A percentile compares a stretch with the other conserved stretches of the same genome.
Conservation (phyloP, 1,140 invertebrate species). For the Megalopta genalis region DNA sequence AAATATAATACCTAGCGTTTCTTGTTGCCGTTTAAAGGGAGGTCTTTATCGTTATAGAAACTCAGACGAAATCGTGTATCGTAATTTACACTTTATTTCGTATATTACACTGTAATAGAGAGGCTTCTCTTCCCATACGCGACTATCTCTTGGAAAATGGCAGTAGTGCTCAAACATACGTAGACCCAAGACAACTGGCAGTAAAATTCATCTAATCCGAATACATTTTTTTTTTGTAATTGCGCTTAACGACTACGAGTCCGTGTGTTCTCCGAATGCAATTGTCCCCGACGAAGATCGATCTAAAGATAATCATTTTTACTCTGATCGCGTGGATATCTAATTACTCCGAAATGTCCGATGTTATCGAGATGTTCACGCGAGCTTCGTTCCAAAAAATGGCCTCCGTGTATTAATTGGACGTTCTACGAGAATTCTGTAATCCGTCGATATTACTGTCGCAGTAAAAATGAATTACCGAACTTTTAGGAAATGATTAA, state of each 20-base stretch:
- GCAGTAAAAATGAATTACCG: not conserved
- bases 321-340: not conserved
- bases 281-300: slow-evolving; percentile 5
- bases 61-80: slow-evolving; percentile 12
- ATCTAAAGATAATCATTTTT: not conserved
- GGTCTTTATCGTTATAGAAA: slow-evolving; percentile 32
- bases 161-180: slow-evolving; percentile 74
- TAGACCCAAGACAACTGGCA: slow-evolving; percentile 73
- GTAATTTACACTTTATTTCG: slow-evolving; percentile 69
- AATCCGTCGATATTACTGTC: not conserved
- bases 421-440: not conserved
- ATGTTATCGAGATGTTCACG: not conserved
- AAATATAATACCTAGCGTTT: not conserved
- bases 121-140: slow-evolving; percentile 61
- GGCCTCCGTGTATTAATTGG: not conserved
- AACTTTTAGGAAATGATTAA: not conserved
- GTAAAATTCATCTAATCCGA: slow-evolving; percentile 69
- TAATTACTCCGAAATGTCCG: not conserved
- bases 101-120: slow-evolving; percentile 72
- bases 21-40: not conserved
- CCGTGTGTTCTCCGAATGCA: slow-evolving; percentile 19
- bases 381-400: not conserved
- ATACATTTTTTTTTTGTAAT: slow-evolving; percentile 35
- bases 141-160: slow-evolving; percentile 73
- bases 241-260: slow-evolving; percentile 42